phyloP scores from a whole-genome alignment of 2,797 vertebrate species.

The Arrhamphus sclerolepis region DNA sequence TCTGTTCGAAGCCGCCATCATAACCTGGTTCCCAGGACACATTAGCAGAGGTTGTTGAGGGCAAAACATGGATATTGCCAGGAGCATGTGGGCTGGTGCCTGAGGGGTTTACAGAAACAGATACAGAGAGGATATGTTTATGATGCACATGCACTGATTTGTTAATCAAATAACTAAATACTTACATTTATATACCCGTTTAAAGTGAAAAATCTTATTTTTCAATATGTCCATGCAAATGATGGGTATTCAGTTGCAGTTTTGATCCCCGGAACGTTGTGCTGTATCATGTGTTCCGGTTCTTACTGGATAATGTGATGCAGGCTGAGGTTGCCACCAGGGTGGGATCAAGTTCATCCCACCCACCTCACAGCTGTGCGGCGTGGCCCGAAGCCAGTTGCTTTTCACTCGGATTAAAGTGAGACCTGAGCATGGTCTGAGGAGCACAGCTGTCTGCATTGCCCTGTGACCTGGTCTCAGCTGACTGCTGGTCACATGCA shows the following conservation, averaged over 20 bases:
- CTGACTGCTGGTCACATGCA: constrained; percentile 36
- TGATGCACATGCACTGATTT: constrained; percentile 12
- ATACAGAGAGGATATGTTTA: constrained; percentile 31
- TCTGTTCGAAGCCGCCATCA: constrained; percentile 98
- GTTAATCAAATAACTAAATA: constrained; percentile 4
- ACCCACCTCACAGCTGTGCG: constrained; percentile 60
- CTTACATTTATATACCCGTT: not conserved
- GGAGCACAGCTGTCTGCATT: constrained; percentile 51
- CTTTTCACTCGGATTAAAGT: constrained; percentile 45
- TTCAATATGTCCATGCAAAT: not conserved
- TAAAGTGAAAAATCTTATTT: not conserved
- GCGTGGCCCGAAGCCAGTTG: constrained; percentile 52
- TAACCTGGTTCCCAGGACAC: constrained; percentile 99
- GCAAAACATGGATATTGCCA: constrained; percentile 89
- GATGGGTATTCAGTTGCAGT: constrained; percentile 4
- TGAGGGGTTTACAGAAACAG: constrained; percentile 61
- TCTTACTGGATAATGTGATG: constrained; percentile 16
- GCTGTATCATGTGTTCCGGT: constrained; percentile 11
- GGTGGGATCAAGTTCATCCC: constrained; percentile 53
- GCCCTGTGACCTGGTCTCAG: constrained; percentile 52
- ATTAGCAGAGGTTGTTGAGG: constrained; percentile 94
- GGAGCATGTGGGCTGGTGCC: constrained; percentile 99
- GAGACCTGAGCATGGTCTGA: constrained; percentile 49
- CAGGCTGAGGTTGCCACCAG: constrained; percentile 39
- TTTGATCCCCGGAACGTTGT: constrained; percentile 9